Conservation (phyloP, 2,113 vertebrate species). For the Poicephalus meyeri region DNA sequence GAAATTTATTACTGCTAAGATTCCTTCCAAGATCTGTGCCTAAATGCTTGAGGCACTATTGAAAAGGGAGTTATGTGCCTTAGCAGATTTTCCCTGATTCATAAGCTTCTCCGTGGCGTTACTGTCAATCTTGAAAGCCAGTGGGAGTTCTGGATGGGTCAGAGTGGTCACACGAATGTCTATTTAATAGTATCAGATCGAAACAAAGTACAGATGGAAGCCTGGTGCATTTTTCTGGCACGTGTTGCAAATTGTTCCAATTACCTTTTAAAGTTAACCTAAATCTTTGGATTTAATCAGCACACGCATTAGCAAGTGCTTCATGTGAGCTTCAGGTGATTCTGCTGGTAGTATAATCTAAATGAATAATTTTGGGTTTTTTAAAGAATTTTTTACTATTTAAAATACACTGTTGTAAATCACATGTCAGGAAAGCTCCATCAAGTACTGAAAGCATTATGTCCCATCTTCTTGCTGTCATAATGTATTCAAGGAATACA, state of each 20-base stretch:
- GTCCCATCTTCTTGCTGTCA: slow-evolving; percentile 48
- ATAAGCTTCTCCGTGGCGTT: neutral
- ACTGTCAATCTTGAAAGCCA: slow-evolving; percentile 28
- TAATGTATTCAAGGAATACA: slow-evolving; percentile 41
- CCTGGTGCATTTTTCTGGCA: neutral
- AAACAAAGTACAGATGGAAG: slow-evolving; percentile 9
- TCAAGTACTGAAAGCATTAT: slow-evolving; percentile 10
- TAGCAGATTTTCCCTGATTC: slow-evolving; percentile 7
- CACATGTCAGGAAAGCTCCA: neutral
- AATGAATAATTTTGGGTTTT: slow-evolving; percentile 30
- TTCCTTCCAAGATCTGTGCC: slow-evolving; percentile 3
- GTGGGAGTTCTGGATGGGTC: slow-evolving; percentile 5
- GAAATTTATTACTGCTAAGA: neutral
- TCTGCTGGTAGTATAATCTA: slow-evolving; percentile 4
- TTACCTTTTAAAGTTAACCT: slow-evolving; percentile 45
- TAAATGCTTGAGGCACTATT: neutral
- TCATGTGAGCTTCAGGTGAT: slow-evolving; percentile 1
- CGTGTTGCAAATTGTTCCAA: neutral
- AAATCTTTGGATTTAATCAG: slow-evolving; percentile 45
- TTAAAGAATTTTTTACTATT: neutral
- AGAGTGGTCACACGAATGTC: neutral
- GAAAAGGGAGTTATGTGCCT: neutral
- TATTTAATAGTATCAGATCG: neutral
- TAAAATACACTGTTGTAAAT: slow-evolving; percentile 23
- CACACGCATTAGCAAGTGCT: neutral